These are phyloP conservation scores for Isaurus tuberculatus DNA, from an alignment of 92 coral and sea anemone species.

Conservation along the genomic window DNA sequence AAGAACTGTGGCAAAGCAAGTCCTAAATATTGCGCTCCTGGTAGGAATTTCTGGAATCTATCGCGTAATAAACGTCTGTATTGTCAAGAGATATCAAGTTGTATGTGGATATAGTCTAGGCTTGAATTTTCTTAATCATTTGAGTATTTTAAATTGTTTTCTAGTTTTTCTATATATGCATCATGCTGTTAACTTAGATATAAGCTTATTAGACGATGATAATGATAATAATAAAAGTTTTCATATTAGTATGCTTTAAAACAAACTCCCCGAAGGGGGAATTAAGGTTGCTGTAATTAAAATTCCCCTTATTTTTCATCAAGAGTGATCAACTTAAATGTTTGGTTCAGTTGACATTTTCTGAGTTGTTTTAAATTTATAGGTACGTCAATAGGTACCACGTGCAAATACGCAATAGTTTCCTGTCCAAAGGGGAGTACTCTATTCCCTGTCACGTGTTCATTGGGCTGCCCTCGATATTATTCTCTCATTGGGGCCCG, in stretches of 20 bases:
- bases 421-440: constrained; percentile 89
- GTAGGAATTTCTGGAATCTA: constrained; percentile 40
- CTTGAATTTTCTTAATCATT: too few species aligned
- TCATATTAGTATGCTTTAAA: too few species aligned
- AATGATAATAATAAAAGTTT: too few species aligned
- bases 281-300: too few species aligned
- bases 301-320: neutral
- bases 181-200: too few species aligned
- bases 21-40: constrained; percentile 86
- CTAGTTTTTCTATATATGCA: too few species aligned
- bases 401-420: constrained; percentile 80
- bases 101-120: too few species aligned
- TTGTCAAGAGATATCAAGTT: neutral
- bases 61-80: neutral
- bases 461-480: constrained; percentile 77
- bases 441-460: constrained; percentile 86
- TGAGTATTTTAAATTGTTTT: too few species aligned
- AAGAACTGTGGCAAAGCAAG: constrained; percentile 86
- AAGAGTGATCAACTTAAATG: too few species aligned
- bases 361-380: constrained; percentile 12
- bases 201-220: too few species aligned
- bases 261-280: too few species aligned
- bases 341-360: neutral
- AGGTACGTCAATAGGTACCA: constrained; percentile 85
- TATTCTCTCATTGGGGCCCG: constrained; percentile 84